These are phyloP conservation scores for Gastrophryne carolinensis DNA, from an alignment of 2,797 vertebrate genomes.

Conservation along the genomic window DNA sequence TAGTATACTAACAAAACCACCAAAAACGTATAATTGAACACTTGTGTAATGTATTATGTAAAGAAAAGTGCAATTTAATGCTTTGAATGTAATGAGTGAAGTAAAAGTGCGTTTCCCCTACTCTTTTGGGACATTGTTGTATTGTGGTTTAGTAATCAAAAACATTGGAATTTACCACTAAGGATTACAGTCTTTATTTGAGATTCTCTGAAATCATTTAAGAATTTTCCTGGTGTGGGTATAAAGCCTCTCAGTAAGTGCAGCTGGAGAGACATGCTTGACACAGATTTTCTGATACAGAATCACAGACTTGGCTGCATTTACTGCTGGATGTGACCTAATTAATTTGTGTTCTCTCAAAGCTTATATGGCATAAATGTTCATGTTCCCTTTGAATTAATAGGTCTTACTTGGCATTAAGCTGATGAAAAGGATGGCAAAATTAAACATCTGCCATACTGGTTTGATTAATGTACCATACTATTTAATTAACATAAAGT, in stretches of 20 bases:
- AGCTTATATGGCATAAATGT: slow-evolving; percentile 3
- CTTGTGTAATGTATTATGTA: too few species aligned
- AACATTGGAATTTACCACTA: neutral
- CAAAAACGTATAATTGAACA: too few species aligned
- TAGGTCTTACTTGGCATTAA: neutral
- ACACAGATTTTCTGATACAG: slow-evolving; percentile 37
- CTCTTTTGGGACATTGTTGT: too few species aligned
- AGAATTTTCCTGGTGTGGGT: neutral
- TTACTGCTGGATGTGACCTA: slow-evolving; percentile 33
- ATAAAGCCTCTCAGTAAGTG: slow-evolving; percentile 12
- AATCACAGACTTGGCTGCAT: neutral
- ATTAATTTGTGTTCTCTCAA: slow-evolving; percentile 10
- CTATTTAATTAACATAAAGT: too few species aligned
- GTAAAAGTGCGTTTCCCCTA: too few species aligned
- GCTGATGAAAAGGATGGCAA: neutral
- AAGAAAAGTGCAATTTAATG: too few species aligned
- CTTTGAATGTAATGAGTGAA: too few species aligned
- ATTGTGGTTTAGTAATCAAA: too few species aligned
- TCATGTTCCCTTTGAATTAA: neutral
- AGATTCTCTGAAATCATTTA: slow-evolving; percentile 26
- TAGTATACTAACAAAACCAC: too few species aligned
- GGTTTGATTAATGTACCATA: too few species aligned
- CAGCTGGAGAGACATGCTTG: slow-evolving; percentile 13
- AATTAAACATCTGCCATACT: neutral
- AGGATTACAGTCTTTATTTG: neutral